Base-by-base conservation (phyloP, 2,113 vertebrate genomes). In the Protobothrops mucrosquamatus region DNA sequence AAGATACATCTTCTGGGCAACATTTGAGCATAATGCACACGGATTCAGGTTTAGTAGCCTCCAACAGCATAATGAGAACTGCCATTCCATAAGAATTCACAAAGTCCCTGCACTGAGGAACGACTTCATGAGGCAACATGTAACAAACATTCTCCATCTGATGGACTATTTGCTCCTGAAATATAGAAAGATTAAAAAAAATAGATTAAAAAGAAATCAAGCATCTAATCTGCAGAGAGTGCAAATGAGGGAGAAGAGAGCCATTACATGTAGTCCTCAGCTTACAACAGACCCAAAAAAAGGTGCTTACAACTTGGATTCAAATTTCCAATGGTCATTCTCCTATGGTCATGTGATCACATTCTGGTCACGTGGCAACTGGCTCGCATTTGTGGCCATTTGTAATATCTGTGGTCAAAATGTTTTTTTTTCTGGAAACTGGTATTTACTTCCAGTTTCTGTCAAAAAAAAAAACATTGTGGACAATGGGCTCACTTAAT, bases 11-110 rank as follows among this genome's bases (percentile, higher is more conserved):
- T 54, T 43, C 95, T 91, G 94, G 96, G 74, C 99, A 99, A 93
- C 98, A 97, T 1, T 0, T 97, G 91, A 99, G 34, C 90, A 98
- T 6, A 0, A 89, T 90, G 95, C 99, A 99, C 29, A 99, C 1
- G 0, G 97, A 87, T 20, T 98, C 95, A 0, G 99, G 98, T 94
- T 98, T 97, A 0, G 98, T 96, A 95, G 98, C 97, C 91, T 98
- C 96, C 93, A 98, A 92, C n/a, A 99, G 97, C 93, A 99, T 96
- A 2, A 98, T 96, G 88, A 99, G 97, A 96, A 99, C 98, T 0
- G 98, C 98, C 86, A 97, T 94, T 92, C 98, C 98, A 0, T 99
- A 99, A 0, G 97, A 97, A 18, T 98, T 96, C 0, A 99, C 96
- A 0, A 99, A 96, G 94, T 99, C 99, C 87, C 98, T 97, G 93